Evolutionary conservation across 2,797 vertebrate species (phyloP).

Genomic region (Chaenodraco wilsoni): DNA sequence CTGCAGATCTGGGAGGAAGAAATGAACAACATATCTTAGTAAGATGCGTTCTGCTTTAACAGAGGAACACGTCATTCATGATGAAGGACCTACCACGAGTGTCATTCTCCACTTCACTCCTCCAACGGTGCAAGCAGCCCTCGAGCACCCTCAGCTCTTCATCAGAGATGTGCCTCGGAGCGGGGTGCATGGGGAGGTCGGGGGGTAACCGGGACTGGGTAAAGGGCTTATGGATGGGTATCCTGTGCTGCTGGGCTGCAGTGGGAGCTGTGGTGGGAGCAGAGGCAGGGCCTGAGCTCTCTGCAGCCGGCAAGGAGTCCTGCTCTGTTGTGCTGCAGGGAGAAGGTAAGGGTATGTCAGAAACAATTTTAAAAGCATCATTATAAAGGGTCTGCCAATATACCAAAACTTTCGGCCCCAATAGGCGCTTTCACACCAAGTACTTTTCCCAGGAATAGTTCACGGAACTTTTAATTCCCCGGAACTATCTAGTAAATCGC

Average conservation of each 20-base stretch:
- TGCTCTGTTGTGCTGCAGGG: conserved; percentile 88
- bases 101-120: conserved; percentile 97
- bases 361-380: too few relatives aligned
- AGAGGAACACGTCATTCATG: background rate
- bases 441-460: too few relatives aligned
- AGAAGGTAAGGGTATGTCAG: background rate
- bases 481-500: too few relatives aligned
- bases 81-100: conserved; percentile 86
- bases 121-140: conserved; percentile 96
- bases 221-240: conserved; percentile 95
- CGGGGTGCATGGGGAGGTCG: conserved; percentile 96
- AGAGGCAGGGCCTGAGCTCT: conserved; percentile 74
- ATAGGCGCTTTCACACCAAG: too few relatives aligned
- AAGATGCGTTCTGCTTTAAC: background rate
- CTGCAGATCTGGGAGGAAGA: conserved; percentile 88
- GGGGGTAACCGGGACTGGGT: conserved; percentile 95
- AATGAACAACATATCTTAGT: conserved; percentile 7
- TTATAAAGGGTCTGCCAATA: background rate
- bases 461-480: too few relatives aligned
- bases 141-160: conserved; percentile 96
- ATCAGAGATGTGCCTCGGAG: conserved; percentile 95
- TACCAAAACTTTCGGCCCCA: too few relatives aligned
- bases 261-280: conserved; percentile 52
- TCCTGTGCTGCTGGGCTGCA: conserved; percentile 85
- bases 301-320: conserved; percentile 75